Evolutionary conservation across 92 coral and sea anemone species (phyloP), one percentile per base, ranked within the genome.

Genomic region (Micromussa lordhowensis): DNA sequence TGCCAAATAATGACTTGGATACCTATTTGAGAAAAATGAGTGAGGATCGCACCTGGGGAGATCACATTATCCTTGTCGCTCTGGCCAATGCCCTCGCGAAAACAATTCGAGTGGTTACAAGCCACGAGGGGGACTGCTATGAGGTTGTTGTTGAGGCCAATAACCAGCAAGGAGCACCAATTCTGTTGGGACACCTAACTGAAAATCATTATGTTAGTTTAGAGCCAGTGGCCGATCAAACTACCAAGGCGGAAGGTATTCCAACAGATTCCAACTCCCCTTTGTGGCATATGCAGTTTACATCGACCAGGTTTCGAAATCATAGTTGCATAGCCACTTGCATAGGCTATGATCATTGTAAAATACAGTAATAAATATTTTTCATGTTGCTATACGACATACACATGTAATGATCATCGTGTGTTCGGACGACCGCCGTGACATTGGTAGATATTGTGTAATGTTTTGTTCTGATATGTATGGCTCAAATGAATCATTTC

Each of bases 11-110:
- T 29, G 85, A 81, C 85, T 59, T 61, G 17, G 22, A 58, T 1
- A 19, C 85, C 57, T 81, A 81, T 81, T 61, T 81, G 85, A 35
- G 3, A 22, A 22, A 63, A 58, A 81, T 61, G 85, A 81, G 85
- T 31, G 21, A 28, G 75, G 74, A 81, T 64, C 58, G 85, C 16
- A 40, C 85, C 12, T 81, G 85, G 85, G 85, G 85, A 2, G 85
- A 81, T 29, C 85, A 63, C 51, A 61, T 63, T 38, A 75, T 81
- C 57, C 74, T 81, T 24, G 55, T 81, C 19, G 73, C 85, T 5
- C 51, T 81, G 18, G 85, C 85, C 73, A 35, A 81, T 38, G 85
- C 85, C 7, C 85, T 81, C 12, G 31, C 21, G 3, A 81, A 28
- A 64, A 81, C 85, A 22, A 26, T 81, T 5, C 34, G 51, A 40